Conservation (phyloP, 2,888 invertebrate genomes). For the Acanthosoma haemorrhoidale region DNA sequence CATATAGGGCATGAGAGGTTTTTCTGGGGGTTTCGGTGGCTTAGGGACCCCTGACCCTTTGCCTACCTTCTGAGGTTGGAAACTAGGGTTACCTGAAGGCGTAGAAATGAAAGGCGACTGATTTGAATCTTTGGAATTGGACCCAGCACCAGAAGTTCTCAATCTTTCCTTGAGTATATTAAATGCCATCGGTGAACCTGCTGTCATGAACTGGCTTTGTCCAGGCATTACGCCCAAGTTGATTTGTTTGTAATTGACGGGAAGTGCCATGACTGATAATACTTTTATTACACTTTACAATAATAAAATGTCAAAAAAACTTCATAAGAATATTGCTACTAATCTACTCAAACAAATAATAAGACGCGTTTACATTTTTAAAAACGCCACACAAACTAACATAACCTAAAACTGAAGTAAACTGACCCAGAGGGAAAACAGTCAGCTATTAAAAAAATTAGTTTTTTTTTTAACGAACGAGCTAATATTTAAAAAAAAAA, state of each 20-base stretch:
- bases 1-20: constrained; percentile 99
- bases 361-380: too few species aligned
- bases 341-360: too few species aligned
- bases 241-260: constrained; percentile 77
- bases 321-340: too few species aligned
- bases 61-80: constrained; percentile 90
- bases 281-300: too few species aligned
- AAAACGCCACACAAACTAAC: too few species aligned
- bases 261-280: constrained; percentile 70
- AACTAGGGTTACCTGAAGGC: constrained; percentile 84
- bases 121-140: constrained; percentile 45
- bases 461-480: too few species aligned
- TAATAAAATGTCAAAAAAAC: too few species aligned
- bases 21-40: constrained; percentile 96
- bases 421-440: too few species aligned
- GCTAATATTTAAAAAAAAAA: too few species aligned
- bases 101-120: constrained; percentile 83
- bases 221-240: constrained; percentile 46
- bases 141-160: constrained; percentile 11
- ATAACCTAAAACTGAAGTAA: too few species aligned
- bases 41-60: constrained; percentile 74
- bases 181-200: constrained; percentile 76
- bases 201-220: constrained; percentile 53
- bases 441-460: too few species aligned
- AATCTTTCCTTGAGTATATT: constrained; percentile 67